phyloP scores from a whole-genome alignment of 2,113 vertebrate species.

The Pedetes capensis region DNA sequence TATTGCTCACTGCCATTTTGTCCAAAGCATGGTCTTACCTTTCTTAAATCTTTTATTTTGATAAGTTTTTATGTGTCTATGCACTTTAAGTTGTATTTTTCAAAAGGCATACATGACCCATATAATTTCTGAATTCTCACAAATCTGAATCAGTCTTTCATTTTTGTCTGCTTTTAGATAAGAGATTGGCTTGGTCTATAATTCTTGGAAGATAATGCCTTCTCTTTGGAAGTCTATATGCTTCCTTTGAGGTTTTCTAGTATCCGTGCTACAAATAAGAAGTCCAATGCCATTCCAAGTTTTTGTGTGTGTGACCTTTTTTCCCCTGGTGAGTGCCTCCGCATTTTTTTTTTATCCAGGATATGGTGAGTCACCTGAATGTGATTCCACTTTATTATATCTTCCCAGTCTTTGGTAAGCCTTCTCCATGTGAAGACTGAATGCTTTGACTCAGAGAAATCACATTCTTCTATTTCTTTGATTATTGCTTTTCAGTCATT shows the following conservation, averaged over 20 bases:
- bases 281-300: background rate
- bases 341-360: background rate
- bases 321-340: background rate
- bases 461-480: background rate
- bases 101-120: background rate
- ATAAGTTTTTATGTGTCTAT: constrained; percentile 6
- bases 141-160: background rate
- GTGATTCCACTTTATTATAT: background rate
- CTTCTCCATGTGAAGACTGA: background rate
- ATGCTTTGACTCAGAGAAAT: background rate
- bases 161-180: background rate
- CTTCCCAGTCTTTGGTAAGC: background rate
- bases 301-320: background rate
- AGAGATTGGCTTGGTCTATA: background rate
- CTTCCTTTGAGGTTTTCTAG: background rate
- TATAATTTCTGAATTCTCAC: constrained; percentile 26
- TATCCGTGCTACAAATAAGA: background rate
- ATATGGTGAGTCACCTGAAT: background rate
- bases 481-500: background rate
- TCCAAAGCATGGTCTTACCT: background rate
- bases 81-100: constrained; percentile 27
- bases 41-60: constrained; percentile 27
- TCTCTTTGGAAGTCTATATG: background rate
- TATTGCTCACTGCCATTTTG: background rate
- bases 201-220: background rate